Conservation (phyloP, 2,888 invertebrate species). For the Eulithis testata region DNA sequence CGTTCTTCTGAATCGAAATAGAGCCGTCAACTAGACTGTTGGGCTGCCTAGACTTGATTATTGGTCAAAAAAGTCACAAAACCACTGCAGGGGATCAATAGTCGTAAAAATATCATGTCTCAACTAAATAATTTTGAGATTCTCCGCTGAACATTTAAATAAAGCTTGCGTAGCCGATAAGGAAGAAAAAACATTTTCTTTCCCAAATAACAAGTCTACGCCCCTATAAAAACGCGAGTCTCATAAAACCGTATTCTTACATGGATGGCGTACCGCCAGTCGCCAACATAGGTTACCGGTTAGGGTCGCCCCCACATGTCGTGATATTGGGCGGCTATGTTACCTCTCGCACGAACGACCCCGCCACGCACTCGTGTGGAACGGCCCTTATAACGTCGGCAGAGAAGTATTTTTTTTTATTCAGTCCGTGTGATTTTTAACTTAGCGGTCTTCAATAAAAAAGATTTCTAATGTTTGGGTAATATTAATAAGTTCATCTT, state of each 20-base stretch:
- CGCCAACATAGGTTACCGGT: constrained; percentile 38
- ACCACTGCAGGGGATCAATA: no score
- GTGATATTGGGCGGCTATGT: constrained; percentile 75
- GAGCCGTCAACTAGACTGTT: no score
- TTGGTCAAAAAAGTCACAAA: no score
- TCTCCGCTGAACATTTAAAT: not conserved
- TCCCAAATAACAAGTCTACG: constrained; percentile 6
- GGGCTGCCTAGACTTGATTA: no score
- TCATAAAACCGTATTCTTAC: constrained; percentile 43
- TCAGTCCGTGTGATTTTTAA: constrained; percentile 6
- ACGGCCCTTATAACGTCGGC: constrained; percentile 53
- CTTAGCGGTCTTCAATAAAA: not conserved
- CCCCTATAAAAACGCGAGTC: constrained; percentile 31
- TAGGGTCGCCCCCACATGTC: constrained; percentile 46
- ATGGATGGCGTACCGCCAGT: constrained; percentile 35
- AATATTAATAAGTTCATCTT: no score
- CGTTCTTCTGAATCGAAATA: no score
- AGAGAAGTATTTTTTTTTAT: constrained; percentile 32
- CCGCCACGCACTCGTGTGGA: constrained; percentile 63
- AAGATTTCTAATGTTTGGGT: not conserved
- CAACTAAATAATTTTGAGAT: no score
- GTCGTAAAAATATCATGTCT: no score
- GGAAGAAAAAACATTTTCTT: not conserved
- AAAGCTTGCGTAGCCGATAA: not conserved
- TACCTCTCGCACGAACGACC: constrained; percentile 66